These are phyloP conservation scores for Equus quagga DNA, from an alignment of 2,113 vertebrate species.

Conservation along the genomic window DNA sequence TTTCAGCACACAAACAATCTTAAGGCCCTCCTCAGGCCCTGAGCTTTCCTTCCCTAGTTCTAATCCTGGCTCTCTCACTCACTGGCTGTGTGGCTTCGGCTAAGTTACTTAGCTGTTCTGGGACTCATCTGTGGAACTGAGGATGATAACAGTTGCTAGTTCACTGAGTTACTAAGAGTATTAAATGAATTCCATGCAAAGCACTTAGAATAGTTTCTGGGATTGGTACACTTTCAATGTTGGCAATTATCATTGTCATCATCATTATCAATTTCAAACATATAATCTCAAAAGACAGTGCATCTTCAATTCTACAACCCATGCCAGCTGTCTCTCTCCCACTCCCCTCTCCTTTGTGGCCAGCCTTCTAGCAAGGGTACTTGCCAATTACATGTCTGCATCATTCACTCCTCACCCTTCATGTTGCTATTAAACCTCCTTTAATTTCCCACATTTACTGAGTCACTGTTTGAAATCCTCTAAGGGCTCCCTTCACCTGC, in stretches of 20 bases:
- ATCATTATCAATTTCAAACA: not conserved
- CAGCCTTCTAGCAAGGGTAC: not conserved
- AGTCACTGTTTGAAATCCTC: not conserved
- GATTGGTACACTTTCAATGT: not conserved
- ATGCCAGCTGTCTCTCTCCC: not conserved
- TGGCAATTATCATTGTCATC: rapidly evolving
- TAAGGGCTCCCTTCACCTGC: not conserved
- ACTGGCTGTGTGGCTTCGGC: not conserved
- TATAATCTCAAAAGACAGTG: not conserved
- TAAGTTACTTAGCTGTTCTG: not conserved
- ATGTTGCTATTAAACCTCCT: not conserved
- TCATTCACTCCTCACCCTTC: not conserved
- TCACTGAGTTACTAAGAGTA: not conserved
- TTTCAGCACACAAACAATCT: not conserved
- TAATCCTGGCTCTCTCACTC: not conserved
- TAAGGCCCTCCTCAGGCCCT: not conserved
- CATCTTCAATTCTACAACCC: not conserved
- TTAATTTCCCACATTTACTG: not conserved
- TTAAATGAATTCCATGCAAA: not conserved
- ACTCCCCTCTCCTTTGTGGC: not conserved
- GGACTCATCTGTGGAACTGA: not conserved
- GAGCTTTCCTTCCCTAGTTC: not conserved
- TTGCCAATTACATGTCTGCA: not conserved
- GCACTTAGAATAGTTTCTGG: not conserved
- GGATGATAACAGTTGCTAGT: not conserved